These are phyloP conservation scores for Chloromyia formosa DNA, from an alignment of 2,888 invertebrate species.

Conservation along the genomic window DNA sequence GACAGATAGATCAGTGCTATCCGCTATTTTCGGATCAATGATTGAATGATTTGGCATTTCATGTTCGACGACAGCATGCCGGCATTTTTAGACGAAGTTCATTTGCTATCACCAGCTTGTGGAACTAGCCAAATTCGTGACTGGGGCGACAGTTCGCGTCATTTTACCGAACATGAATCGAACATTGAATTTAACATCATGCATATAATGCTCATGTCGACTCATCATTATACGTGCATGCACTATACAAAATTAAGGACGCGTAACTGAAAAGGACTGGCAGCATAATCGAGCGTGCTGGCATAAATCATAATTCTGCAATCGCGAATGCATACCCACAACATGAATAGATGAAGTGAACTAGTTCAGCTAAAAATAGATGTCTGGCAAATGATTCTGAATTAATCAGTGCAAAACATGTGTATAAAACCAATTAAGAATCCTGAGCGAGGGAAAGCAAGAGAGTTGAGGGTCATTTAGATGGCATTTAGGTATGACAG, in stretches of 20 bases:
- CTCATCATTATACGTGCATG: not conserved
- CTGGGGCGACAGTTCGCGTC: not conserved
- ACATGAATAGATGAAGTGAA: not conserved
- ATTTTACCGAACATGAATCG: too few species aligned
- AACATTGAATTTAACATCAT: too few species aligned
- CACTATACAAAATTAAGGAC: not conserved
- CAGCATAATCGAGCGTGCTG: not conserved
- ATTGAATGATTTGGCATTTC: slow-evolving; percentile 13
- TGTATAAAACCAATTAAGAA: slow-evolving; percentile 3
- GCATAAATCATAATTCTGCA: not conserved
- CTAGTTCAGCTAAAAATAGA: not conserved
- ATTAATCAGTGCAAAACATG: slow-evolving; percentile 10
- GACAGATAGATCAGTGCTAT: not conserved
- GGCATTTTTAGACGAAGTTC: not conserved
- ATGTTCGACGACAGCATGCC: not conserved
- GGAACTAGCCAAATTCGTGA: not conserved
- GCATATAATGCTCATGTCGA: too few species aligned
- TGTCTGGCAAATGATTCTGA: not conserved
- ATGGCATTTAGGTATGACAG: too few species aligned
- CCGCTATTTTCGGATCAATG: slow-evolving; percentile 13
- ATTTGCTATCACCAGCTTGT: not conserved
- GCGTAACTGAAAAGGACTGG: slow-evolving; percentile 1
- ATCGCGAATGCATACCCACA: not conserved
- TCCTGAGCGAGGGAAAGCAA: not conserved
- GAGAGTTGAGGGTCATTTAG: too few species aligned